These are phyloP conservation scores for Sphenodon punctatus DNA, from an alignment of 2,797 vertebrate species.

Conservation along the genomic window DNA sequence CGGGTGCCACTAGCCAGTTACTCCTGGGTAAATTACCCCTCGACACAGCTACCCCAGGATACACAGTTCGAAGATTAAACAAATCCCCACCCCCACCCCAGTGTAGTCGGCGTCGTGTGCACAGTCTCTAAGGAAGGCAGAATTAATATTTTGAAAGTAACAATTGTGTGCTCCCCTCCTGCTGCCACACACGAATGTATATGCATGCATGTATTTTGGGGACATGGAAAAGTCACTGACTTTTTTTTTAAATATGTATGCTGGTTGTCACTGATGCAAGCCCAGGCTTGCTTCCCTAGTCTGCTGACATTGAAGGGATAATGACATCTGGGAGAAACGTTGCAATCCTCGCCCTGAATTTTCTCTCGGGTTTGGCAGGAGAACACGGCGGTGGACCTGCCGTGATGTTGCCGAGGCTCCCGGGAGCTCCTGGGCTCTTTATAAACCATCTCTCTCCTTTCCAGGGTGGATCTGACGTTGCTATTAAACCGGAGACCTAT, in stretches of 20 bases:
- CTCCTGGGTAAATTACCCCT: too few relatives aligned
- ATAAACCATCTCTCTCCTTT: background rate
- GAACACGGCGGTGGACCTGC: background rate
- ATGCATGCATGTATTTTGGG: background rate
- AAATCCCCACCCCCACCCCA: too few relatives aligned
- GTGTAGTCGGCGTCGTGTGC: too few relatives aligned
- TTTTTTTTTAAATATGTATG: background rate
- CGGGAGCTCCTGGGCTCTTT: rapidly evolving
- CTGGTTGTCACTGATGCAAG: background rate
- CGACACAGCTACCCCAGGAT: too few relatives aligned
- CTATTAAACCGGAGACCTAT: background rate
- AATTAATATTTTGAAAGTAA: too few relatives aligned
- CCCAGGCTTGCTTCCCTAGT: constrained; percentile 41
- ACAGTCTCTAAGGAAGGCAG: too few relatives aligned
- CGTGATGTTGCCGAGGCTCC: background rate
- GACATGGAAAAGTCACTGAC: background rate
- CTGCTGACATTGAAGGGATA: constrained; percentile 5
- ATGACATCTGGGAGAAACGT: background rate
- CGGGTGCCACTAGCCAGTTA: too few relatives aligned
- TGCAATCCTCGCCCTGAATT: background rate
- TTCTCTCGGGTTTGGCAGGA: background rate
- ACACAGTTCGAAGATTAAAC: too few relatives aligned
- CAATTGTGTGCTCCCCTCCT: too few relatives aligned
- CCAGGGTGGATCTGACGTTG: rapidly evolving
- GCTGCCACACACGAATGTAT: background rate